Percentiles rank a stretch among this genome's conserved stretches.
Conservation (phyloP, 2,888 invertebrate species). For the Tachina grossa region DNA sequence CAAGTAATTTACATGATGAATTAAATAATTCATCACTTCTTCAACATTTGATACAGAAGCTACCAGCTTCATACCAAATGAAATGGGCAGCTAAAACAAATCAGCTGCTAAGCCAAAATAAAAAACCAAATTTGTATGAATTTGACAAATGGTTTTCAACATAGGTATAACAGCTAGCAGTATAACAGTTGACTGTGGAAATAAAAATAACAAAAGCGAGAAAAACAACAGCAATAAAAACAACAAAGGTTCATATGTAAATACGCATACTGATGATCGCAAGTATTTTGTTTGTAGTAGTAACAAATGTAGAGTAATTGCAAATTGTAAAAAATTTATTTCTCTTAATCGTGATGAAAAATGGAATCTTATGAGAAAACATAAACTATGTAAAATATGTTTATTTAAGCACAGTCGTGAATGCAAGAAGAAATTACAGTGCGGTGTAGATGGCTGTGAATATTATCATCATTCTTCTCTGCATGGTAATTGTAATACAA, state of each 20-base stretch:
- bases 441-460: background rate
- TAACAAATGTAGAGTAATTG: slow-evolving; percentile 1
- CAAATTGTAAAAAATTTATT: background rate
- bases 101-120: slow-evolving; percentile 38
- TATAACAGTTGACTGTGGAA: slow-evolving; percentile 36
- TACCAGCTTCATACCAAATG: no score
- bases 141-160: slow-evolving; percentile 49
- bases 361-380: background rate
- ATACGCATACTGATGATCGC: background rate
- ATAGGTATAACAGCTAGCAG: slow-evolving; percentile 34
- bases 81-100: slow-evolving; percentile 45
- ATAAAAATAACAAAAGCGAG: slow-evolving; percentile 10
- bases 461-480: slow-evolving; percentile 7
- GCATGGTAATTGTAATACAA: background rate
- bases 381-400: background rate
- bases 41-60: slow-evolving; percentile 19
- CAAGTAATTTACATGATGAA: slow-evolving; percentile 25
- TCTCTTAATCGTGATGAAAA: slow-evolving; percentile 22
- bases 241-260: background rate
- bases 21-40: slow-evolving; percentile 43
- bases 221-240: slow-evolving; percentile 9
- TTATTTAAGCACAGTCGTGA: slow-evolving; percentile 20
- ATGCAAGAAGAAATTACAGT: slow-evolving; percentile 21
- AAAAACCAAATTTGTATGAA: slow-evolving; percentile 39
- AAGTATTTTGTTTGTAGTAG: slow-evolving; percentile 13